These are phyloP conservation scores for Psilanteris sp. DNA, from an alignment of 1,140 invertebrate genomes.

Conservation along the genomic window DNA sequence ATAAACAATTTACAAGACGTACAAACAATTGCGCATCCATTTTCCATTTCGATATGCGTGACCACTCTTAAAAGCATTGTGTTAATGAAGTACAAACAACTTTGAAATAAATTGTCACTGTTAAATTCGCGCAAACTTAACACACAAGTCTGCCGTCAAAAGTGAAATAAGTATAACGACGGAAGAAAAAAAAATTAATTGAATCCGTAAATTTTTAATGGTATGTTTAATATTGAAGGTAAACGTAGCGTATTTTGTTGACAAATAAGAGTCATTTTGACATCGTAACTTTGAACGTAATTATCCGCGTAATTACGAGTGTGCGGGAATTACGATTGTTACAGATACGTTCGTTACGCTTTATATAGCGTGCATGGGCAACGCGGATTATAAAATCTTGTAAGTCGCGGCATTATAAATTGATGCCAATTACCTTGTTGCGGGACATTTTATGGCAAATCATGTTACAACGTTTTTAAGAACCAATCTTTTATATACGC, in stretches of 20 bases:
- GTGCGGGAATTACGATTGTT: constrained; percentile 42
- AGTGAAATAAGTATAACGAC: constrained; percentile 7
- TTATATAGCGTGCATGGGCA: constrained; percentile 41
- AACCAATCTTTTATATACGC: constrained; percentile 18
- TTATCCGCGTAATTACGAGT: constrained; percentile 26
- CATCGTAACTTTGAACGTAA: constrained; percentile 23
- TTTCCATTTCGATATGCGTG: too few relatives aligned
- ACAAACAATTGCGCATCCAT: too few relatives aligned
- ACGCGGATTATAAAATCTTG: constrained; percentile 49
- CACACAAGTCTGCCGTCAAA: too few relatives aligned
- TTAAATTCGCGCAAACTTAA: constrained; percentile 4
- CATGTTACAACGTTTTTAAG: constrained; percentile 35
- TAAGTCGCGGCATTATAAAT: constrained; percentile 47
- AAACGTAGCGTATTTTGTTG: constrained; percentile 13
- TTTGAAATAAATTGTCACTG: not conserved
- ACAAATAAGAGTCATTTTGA: constrained; percentile 33
- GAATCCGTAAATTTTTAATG: constrained; percentile 6
- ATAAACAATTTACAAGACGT: too few relatives aligned
- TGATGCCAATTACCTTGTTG: constrained; percentile 47
- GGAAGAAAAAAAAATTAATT: constrained; percentile 28
- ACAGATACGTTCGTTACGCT: constrained; percentile 43
- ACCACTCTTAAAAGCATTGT: too few relatives aligned
- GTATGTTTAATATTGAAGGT: constrained; percentile 8
- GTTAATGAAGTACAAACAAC: too few relatives aligned
- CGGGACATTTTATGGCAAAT: constrained; percentile 43